Conservation (phyloP, 1,140 invertebrate species). For the Sarcophaga bullata region DNA sequence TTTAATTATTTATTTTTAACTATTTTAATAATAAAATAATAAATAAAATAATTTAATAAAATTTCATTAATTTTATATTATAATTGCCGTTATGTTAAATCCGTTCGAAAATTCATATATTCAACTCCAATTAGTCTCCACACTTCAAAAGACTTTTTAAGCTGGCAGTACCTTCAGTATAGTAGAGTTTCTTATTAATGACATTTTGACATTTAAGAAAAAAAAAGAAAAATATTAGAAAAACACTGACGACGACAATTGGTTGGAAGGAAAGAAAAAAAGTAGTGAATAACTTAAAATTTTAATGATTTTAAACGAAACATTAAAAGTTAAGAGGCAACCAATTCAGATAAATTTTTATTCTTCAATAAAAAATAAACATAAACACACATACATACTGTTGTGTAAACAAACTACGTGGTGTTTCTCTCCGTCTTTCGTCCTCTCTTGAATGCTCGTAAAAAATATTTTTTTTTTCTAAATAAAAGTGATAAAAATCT, state of each 20-base stretch:
- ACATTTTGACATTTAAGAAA: background rate
- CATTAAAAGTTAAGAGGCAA: background rate
- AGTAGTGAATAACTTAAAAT: background rate
- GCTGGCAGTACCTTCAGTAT: background rate
- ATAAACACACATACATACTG: slow-evolving; percentile 3
- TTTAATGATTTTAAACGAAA: slow-evolving; percentile 21
- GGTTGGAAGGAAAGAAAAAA: background rate
- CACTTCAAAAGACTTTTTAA: too few relatives aligned
- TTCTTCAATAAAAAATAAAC: background rate
- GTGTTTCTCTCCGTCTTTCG: background rate
- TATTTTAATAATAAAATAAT: too few relatives aligned
- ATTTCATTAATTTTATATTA: too few relatives aligned
- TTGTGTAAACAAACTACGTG: slow-evolving; percentile 20
- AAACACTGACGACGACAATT: slow-evolving; percentile 18
- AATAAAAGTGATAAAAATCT: too few relatives aligned
- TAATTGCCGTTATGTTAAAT: too few relatives aligned
- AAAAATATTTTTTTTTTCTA: too few relatives aligned
- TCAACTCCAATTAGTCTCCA: too few relatives aligned
- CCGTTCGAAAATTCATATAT: too few relatives aligned
- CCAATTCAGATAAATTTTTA: background rate
- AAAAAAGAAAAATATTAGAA: background rate
- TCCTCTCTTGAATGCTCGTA: too few relatives aligned
- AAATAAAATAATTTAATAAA: too few relatives aligned
- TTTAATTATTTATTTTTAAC: too few relatives aligned
- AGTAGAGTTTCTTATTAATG: background rate